These are phyloP conservation scores for Phenganax marumi DNA, from an alignment of 92 coral and sea anemone genomes.

Conservation along the genomic window DNA sequence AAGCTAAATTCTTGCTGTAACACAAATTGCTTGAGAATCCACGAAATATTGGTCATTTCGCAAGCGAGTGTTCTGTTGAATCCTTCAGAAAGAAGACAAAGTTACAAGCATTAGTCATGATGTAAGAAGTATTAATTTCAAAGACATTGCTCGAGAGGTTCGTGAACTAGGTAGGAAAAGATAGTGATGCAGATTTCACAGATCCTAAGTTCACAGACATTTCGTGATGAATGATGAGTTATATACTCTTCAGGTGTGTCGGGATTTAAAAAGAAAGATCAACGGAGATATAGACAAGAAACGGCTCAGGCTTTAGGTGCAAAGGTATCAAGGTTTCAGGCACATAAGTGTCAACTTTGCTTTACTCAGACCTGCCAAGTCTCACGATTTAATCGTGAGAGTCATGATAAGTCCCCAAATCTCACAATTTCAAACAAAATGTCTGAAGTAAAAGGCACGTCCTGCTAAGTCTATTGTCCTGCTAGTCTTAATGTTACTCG, in stretches of 20 bases:
- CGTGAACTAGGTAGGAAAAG: constrained; percentile 72
- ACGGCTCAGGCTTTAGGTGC: constrained; percentile 84
- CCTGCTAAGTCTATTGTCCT: no score
- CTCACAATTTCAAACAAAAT: no score
- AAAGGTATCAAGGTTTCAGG: constrained; percentile 52
- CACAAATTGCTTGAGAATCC: no score
- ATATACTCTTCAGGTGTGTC: constrained; percentile 64
- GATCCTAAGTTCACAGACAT: background rate
- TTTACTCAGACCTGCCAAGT: no score
- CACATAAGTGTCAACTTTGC: background rate
- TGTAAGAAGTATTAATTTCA: constrained; percentile 49
- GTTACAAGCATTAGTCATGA: background rate
- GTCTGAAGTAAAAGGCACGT: no score
- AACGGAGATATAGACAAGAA: constrained; percentile 74
- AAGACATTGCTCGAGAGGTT: constrained; percentile 75
- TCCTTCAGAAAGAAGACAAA: constrained; percentile 15
- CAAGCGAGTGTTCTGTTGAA: background rate
- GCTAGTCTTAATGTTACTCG: no score
- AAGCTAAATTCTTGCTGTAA: no score
- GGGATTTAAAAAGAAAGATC: constrained; percentile 79
- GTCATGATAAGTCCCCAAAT: no score
- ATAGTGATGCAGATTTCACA: background rate
- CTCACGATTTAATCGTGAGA: no score
- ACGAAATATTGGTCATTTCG: background rate
- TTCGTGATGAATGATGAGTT: background rate